phyloP scores from a whole-genome alignment of 2,797 vertebrate genomes.

The Pampus argenteus region DNA sequence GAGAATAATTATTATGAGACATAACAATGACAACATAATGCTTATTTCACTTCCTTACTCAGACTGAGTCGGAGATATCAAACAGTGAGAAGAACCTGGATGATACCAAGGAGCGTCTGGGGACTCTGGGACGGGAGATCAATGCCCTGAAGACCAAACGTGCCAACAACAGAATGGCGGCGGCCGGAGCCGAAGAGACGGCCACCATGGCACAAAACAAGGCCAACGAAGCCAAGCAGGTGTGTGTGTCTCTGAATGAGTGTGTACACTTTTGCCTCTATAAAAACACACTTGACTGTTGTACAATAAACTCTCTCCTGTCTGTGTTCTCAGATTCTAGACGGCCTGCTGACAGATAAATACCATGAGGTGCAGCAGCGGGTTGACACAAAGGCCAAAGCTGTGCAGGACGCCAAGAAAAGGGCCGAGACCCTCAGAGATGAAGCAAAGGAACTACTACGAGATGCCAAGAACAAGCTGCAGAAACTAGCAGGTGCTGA shows the following conservation, averaged over 20 bases:
- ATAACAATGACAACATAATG: neutral
- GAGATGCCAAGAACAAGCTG: conserved; percentile 90
- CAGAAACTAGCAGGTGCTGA: conserved; percentile 89
- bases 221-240: conserved; percentile 94
- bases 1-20: too few relatives aligned
- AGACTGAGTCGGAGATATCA: conserved; percentile 90
- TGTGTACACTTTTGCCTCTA: neutral
- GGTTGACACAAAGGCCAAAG: conserved; percentile 90
- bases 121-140: conserved; percentile 85
- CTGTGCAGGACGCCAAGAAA: conserved; percentile 88
- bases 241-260: conserved; percentile 43
- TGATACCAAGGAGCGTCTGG: conserved; percentile 85
- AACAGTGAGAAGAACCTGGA: conserved; percentile 86
- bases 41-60: conserved; percentile 1
- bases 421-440: conserved; percentile 90
- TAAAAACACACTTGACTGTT: neutral
- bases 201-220: conserved; percentile 90
- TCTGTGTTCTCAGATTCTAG: conserved; percentile 85
- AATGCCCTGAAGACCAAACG: conserved; percentile 91
- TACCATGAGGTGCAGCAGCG: conserved; percentile 91
- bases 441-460: conserved; percentile 90
- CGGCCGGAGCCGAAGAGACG: conserved; percentile 90
- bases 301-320: neutral
- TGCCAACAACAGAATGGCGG: conserved; percentile 93
- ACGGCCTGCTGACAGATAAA: conserved; percentile 90